Conservation (phyloP, 2,888 invertebrate genomes). For the Reticulitermes lucifugus region DNA sequence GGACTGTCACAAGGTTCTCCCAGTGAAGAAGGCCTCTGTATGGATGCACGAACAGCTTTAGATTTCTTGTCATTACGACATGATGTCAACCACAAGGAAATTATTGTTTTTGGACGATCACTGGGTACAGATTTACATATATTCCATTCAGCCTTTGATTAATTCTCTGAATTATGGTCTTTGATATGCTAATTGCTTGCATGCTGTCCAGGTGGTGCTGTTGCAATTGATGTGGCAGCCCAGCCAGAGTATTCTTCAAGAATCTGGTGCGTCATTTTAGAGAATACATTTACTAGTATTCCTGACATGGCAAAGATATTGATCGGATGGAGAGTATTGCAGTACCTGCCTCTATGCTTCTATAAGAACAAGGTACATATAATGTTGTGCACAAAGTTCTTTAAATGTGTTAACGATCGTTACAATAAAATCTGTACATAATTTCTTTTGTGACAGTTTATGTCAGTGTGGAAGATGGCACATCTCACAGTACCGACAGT, state of each 20-base stretch:
- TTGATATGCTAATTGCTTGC: no score
- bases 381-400: not conserved
- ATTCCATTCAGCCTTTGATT: slow-evolving; percentile 40
- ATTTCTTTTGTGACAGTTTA: slow-evolving; percentile 70
- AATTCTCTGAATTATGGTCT: no score
- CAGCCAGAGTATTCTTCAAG: slow-evolving; percentile 80
- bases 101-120: slow-evolving; percentile 91
- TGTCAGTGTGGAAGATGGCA: slow-evolving; percentile 79
- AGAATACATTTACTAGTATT: slow-evolving; percentile 96
- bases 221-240: slow-evolving; percentile 88
- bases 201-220: slow-evolving; percentile 79
- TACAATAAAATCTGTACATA: not conserved
- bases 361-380: slow-evolving; percentile 89
- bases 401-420: no score
- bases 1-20: slow-evolving; percentile 91
- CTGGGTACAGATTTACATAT: slow-evolving; percentile 68
- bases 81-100: slow-evolving; percentile 86
- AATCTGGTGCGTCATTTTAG: slow-evolving; percentile 89
- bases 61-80: slow-evolving; percentile 84
- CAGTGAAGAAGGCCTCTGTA: slow-evolving; percentile 86
- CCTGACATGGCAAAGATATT: slow-evolving; percentile 91
- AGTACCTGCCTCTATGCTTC: slow-evolving; percentile 83
- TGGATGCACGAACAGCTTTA: slow-evolving; percentile 88
- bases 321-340: slow-evolving; percentile 77
- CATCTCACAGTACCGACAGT: slow-evolving; percentile 81